Evolutionary conservation across 1,140 invertebrate species (phyloP).

Genomic region (Diabrotica virgifera): DNA sequence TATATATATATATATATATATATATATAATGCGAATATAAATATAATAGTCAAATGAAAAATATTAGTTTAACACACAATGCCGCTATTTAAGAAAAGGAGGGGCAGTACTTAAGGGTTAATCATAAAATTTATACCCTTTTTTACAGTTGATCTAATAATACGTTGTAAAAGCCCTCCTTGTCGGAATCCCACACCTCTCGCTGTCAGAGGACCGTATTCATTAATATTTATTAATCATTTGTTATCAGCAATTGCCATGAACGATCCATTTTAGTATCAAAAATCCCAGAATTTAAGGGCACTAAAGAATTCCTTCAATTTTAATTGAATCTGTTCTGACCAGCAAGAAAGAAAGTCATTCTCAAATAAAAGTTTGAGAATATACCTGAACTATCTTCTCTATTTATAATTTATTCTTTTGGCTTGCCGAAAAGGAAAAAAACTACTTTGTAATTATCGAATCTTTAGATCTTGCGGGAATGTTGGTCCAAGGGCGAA

Average conservation of each 20-base stretch:
- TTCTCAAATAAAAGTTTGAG: constrained; percentile 1
- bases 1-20: too few species aligned
- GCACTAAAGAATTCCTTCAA: background rate
- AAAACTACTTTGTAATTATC: constrained; percentile 3
- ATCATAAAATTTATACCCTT: too few species aligned
- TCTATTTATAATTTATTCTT: background rate
- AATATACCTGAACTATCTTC: background rate
- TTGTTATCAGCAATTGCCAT: background rate
- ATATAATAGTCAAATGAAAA: too few species aligned
- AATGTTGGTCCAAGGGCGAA: background rate
- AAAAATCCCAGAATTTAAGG: background rate
- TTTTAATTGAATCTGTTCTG: background rate
- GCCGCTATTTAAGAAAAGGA: too few species aligned
- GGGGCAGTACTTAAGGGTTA: too few species aligned
- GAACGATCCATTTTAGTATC: background rate
- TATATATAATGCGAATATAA: too few species aligned
- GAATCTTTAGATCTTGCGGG: background rate
- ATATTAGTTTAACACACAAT: too few species aligned
- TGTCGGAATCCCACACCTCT: background rate
- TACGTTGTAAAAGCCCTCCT: too few species aligned
- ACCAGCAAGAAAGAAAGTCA: background rate
- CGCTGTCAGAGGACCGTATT: background rate
- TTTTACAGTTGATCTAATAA: too few species aligned
- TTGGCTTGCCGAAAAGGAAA: background rate
- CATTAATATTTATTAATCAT: constrained; percentile 1